phyloP scores from a whole-genome alignment of 2,113 vertebrate genomes.

The Oreocharis arfaki region DNA sequence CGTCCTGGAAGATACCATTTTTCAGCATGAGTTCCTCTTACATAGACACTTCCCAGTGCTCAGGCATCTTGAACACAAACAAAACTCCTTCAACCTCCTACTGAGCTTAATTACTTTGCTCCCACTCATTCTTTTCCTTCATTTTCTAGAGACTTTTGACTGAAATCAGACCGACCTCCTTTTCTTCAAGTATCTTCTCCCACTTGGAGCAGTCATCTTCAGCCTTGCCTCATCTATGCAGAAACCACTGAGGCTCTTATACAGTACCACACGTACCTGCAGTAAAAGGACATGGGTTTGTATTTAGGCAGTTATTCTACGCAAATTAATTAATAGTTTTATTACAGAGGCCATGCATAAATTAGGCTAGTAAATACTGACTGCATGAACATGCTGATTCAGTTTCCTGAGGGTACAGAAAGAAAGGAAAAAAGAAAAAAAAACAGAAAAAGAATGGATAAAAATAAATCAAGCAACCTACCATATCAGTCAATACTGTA shows the following conservation, averaged over 20 bases:
- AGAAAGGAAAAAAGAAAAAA: neutral
- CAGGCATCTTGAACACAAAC: neutral
- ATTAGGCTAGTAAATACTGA: neutral
- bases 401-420: neutral
- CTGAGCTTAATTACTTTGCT: neutral
- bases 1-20: fast-evolving
- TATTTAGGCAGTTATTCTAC: neutral
- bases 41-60: neutral
- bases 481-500: neutral
- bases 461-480: neutral
- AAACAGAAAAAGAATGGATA: neutral
- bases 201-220: neutral
- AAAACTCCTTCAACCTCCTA: neutral
- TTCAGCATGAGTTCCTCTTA: neutral
- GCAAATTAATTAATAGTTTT: neutral
- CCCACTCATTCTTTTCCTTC: neutral
- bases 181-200: neutral
- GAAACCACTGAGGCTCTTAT: neutral
- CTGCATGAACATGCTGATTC: neutral
- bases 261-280: neutral
- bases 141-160: neutral
- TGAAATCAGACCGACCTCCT: neutral
- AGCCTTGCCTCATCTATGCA: neutral
- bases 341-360: neutral
- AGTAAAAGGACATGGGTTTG: neutral